phyloP scores from a whole-genome alignment of 1,140 invertebrate species.

The Caerostris darwini region DNA sequence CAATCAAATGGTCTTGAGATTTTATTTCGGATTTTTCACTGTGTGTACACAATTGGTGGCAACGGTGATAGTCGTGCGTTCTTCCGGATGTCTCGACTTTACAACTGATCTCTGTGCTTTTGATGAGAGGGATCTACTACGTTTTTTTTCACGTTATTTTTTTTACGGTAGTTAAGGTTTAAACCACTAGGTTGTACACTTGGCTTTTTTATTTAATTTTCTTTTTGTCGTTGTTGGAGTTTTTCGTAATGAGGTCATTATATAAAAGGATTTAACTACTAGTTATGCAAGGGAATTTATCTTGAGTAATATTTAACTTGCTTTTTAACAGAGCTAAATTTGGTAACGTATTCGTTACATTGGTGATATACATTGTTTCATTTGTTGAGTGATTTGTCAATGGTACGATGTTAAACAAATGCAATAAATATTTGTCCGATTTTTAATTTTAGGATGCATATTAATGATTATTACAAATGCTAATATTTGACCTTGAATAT shows the following conservation, averaged over 20 bases:
- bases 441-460: too few relatives aligned
- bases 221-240: neutral
- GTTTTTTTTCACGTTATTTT: neutral
- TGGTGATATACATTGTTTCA: too few relatives aligned
- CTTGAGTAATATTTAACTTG: neutral
- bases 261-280: neutral
- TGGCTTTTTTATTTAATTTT: neutral
- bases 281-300: neutral
- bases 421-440: too few relatives aligned
- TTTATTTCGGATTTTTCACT: conserved; percentile 44
- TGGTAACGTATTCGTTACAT: neutral
- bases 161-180: neutral
- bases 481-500: too few relatives aligned
- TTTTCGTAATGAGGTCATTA: neutral
- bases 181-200: neutral
- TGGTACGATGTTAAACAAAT: too few relatives aligned
- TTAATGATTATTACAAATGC: too few relatives aligned
- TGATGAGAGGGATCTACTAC: neutral
- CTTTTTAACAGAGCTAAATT: neutral
- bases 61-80: neutral
- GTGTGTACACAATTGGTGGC: conserved; percentile 1
- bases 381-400: too few relatives aligned
- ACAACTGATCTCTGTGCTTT: neutral
- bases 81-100: conserved; percentile 19
- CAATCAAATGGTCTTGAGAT: conserved; percentile 44